Conservation (phyloP, 2,888 invertebrate genomes). For the Drosophila affinis region DNA sequence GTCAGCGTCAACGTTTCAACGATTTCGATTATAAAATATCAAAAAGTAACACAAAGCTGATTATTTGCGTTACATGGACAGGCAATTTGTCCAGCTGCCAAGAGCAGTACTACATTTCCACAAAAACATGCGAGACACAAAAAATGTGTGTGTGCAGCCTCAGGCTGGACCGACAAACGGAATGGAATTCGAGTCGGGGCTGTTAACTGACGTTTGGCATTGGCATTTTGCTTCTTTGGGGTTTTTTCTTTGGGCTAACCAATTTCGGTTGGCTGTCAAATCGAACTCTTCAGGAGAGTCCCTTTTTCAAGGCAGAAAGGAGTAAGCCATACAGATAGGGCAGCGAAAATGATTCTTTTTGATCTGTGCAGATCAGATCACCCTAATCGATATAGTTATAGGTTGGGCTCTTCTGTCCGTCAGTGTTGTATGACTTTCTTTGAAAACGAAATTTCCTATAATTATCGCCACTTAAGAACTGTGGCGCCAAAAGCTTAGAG, state of each 20-base stretch:
- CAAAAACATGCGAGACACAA: constrained; percentile 13
- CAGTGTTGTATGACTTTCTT: too few relatives aligned
- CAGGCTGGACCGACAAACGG: constrained; percentile 24
- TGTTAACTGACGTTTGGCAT: constrained; percentile 16
- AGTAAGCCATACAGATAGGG: neutral
- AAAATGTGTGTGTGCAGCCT: constrained; percentile 2
- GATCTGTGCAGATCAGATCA: too few relatives aligned
- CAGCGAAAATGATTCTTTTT: too few relatives aligned
- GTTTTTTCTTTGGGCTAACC: constrained; percentile 10
- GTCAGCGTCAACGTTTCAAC: neutral
- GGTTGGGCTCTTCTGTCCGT: too few relatives aligned
- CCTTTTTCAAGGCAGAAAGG: neutral
- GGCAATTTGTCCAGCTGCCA: constrained; percentile 68
- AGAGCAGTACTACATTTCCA: constrained; percentile 41
- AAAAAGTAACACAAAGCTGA: constrained; percentile 49
- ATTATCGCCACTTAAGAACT: too few relatives aligned
- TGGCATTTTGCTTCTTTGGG: constrained; percentile 2
- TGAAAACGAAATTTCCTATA: too few relatives aligned
- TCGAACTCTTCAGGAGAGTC: constrained; percentile 1
- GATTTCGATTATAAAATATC: constrained; percentile 12
- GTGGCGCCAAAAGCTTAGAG: too few relatives aligned
- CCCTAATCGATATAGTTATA: too few relatives aligned
- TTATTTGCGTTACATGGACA: constrained; percentile 42
- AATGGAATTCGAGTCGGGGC: constrained; percentile 10
- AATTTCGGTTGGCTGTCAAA: constrained; percentile 18